phyloP scores from a whole-genome alignment of 1,140 invertebrate genomes.

The Oryctes rhinoceros region DNA sequence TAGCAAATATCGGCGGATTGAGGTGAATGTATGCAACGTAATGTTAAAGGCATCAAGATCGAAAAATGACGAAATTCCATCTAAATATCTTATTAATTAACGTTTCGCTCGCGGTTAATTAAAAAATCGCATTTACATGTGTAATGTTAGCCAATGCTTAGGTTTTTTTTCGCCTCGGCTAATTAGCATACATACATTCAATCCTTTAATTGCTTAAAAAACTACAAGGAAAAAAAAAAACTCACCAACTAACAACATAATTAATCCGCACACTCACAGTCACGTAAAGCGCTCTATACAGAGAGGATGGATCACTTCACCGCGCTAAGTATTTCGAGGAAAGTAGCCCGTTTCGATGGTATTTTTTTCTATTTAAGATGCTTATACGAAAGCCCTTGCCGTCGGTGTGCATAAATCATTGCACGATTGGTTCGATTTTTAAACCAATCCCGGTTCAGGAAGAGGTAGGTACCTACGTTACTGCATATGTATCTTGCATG shows the following conservation, averaged over 20 bases:
- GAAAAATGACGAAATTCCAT: constrained; percentile 7
- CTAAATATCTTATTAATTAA: constrained; percentile 24
- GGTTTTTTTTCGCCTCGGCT: not conserved
- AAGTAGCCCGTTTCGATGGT: not conserved
- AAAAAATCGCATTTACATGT: too few relatives aligned
- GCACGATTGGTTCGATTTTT: constrained; percentile 26
- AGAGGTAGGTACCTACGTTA: not conserved
- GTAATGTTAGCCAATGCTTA: too few relatives aligned
- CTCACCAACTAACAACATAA: constrained; percentile 30
- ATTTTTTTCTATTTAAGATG: not conserved
- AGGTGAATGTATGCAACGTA: not conserved
- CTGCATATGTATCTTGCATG: not conserved
- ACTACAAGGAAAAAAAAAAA: not conserved
- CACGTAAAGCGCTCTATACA: not conserved
- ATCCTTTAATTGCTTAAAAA: not conserved
- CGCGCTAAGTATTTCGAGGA: not conserved
- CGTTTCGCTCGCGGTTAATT: not conserved
- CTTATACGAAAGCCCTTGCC: not conserved
- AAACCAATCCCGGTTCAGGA: constrained; percentile 28
- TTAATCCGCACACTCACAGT: not conserved
- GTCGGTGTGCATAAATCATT: constrained; percentile 25
- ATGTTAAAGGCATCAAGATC: not conserved
- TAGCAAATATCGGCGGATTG: not conserved
- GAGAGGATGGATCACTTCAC: not conserved
- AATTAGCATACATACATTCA: not conserved